Evolutionary conservation across 1,140 invertebrate species (phyloP).

Genomic region (Scaptomyza montana): DNA sequence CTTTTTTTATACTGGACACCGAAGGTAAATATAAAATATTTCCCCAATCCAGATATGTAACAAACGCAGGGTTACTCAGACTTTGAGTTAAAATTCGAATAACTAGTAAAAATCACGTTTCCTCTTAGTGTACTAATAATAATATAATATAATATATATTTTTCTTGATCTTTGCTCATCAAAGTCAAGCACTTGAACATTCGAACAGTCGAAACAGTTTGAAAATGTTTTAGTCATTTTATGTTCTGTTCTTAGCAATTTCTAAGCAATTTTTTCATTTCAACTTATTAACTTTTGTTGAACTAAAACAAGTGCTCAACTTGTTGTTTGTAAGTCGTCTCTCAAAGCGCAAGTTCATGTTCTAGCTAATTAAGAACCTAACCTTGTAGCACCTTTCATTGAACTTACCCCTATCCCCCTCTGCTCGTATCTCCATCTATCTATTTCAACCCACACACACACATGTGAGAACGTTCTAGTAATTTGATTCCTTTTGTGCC

Average conservation of each 20-base stretch:
- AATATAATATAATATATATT: too few species aligned
- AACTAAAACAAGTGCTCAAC: constrained; percentile 11
- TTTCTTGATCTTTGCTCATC: constrained; percentile 12
- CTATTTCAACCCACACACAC: not conserved
- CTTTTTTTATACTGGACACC: too few species aligned
- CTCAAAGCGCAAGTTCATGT: constrained; percentile 29
- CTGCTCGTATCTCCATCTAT: too few species aligned
- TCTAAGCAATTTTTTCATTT: constrained; percentile 22
- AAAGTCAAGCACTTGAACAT: not conserved
- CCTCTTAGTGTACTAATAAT: too few species aligned
- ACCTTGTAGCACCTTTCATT: constrained; percentile 1
- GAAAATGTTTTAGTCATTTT: constrained; percentile 21
- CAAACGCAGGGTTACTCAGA: too few species aligned
- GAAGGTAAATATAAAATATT: too few species aligned
- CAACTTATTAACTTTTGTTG: constrained; percentile 47
- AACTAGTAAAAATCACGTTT: too few species aligned
- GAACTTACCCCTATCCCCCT: too few species aligned
- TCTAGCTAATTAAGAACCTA: constrained; percentile 33
- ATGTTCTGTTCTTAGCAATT: constrained; percentile 7
- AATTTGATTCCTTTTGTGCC: not conserved
- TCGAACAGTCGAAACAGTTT: not conserved
- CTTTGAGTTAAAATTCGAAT: too few species aligned
- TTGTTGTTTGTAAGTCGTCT: constrained; percentile 4
- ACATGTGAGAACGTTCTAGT: not conserved
- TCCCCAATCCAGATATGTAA: too few species aligned